Base-by-base conservation (phyloP, 2,113 vertebrate species). In the Aptenodytes patagonicus region DNA sequence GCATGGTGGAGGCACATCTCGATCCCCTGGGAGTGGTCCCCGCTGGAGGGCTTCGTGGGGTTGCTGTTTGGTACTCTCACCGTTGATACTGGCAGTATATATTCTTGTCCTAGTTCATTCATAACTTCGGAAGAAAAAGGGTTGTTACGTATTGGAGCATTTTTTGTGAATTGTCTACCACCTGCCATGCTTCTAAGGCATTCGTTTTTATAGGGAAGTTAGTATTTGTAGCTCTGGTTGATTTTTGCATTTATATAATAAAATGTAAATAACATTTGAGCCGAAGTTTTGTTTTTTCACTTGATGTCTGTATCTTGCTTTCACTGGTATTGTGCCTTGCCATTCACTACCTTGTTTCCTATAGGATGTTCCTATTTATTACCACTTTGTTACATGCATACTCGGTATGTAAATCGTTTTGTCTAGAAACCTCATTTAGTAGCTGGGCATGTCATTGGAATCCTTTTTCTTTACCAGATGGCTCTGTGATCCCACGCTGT, bases 61-160 rank as follows among this genome's bases (percentile, higher is more conserved):
- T 0, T 21, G 25, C 46, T 8, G 1, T 13, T 29, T 2, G 13
- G 25, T 31, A 1, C 31, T 34, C 8, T 8, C 15, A 1, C 12
- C 9, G 0, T 13, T 14, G 6, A 3, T 9, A 2, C 11, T 3
- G 5, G 28, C 40, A 7, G 18, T 9, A 2, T 10, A 1, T 17
- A 2, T 24, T 14, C 28, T 24, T n/a, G 17, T 20, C 22, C 22
- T 28, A 0, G 10, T n/a, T 34, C 8, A 22, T 81, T 49, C 4
- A 0, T 20, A 12, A 26, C 36, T 34, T 14, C 0, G 8, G 8
- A 4, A 5, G 9, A 31, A 19, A 5, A 61, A 7, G 5, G 5
- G 14, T 25, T 38, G n/a, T 38, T 36, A 12, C 1, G 0, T 28
- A 5, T 5, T 40, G 15, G 7, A 38, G 20, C 9, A 0, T 7